These are phyloP conservation scores for Oreochromis grahami DNA, from an alignment of 2,797 vertebrate species.

Conservation along the genomic window DNA sequence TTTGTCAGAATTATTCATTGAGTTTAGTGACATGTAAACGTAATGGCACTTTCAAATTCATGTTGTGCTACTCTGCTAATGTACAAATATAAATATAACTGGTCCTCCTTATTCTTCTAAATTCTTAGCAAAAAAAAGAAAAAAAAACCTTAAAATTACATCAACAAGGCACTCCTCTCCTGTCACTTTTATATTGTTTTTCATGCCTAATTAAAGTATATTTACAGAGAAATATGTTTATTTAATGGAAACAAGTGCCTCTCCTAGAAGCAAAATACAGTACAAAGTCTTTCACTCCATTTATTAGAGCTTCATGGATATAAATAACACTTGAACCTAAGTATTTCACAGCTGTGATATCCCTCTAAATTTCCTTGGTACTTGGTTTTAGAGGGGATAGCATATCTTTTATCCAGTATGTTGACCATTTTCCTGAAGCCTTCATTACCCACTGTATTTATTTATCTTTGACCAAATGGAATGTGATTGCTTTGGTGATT, in stretches of 20 bases:
- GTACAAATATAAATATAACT: background rate
- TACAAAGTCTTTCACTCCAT: background rate
- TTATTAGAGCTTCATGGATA: background rate
- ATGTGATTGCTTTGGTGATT: background rate
- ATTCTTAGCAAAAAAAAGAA: background rate
- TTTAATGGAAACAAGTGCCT: background rate
- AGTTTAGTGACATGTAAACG: background rate
- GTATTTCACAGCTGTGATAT: background rate
- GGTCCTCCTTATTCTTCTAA: background rate
- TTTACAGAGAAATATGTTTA: background rate
- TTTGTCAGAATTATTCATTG: background rate
- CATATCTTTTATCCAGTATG: background rate
- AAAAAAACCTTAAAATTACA: rapidly evolving
- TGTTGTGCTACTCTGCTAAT: background rate
- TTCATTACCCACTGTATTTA: background rate
- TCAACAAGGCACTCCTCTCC: background rate
- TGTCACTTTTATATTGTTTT: background rate
- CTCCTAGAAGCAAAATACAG: background rate
- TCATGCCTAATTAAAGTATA: background rate
- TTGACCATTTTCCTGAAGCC: background rate
- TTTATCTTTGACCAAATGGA: background rate
- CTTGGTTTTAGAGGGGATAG: background rate
- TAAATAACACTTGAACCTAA: background rate
- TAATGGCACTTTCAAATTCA: background rate
- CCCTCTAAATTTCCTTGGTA: background rate